Evolutionary conservation across 2,888 invertebrate genomes (phyloP).

Genomic region (Clepsis dumicolana): DNA sequence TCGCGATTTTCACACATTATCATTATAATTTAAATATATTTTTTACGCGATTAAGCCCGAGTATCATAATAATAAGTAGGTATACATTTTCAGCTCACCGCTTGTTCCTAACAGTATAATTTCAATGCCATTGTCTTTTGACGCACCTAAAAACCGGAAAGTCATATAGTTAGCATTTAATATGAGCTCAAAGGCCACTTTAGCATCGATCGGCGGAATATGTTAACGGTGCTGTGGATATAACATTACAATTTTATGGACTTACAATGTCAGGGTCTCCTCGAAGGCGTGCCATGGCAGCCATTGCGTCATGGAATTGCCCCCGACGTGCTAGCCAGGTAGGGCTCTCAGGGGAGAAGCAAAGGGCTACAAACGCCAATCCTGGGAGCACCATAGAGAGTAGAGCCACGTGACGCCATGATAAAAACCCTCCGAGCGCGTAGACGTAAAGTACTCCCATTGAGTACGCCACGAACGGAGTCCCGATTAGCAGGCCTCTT

Average conservation of each 20-base stretch:
- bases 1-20: no score
- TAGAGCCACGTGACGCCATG: constrained; percentile 90
- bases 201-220: constrained; percentile 27
- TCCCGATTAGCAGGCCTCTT: constrained; percentile 89
- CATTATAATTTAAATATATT: no score
- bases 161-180: background rate
- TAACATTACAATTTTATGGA: constrained; percentile 33
- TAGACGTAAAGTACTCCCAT: constrained; percentile 91
- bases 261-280: constrained; percentile 86
- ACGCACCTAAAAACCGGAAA: background rate
- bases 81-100: background rate
- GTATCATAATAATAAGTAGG: no score
- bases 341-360: constrained; percentile 91
- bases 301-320: constrained; percentile 82
- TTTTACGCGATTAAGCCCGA: no score
- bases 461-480: constrained; percentile 91
- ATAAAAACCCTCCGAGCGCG: constrained; percentile 88
- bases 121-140: constrained; percentile 14
- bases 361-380: constrained; percentile 87
- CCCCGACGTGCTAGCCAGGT: constrained; percentile 90
- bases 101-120: constrained; percentile 7
- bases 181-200: constrained; percentile 19
- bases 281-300: constrained; percentile 87
- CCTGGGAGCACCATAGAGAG: constrained; percentile 87
- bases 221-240: constrained; percentile 10